Evolutionary conservation across 2,888 invertebrate genomes (phyloP).

Genomic region (Galerucella calmariensis): DNA sequence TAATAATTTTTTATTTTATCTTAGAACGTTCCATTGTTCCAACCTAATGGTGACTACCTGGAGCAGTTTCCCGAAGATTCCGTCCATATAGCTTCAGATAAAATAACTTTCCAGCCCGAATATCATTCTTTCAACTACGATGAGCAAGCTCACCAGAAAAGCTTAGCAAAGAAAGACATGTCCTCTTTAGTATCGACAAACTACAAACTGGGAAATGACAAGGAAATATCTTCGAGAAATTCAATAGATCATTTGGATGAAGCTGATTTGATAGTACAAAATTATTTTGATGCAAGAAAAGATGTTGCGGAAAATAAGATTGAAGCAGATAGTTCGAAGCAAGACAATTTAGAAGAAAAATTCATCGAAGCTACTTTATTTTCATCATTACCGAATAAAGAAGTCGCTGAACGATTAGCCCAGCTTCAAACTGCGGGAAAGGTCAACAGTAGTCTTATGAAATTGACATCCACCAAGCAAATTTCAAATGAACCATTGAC

Average conservation of each 20-base stretch:
- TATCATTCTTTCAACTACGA: constrained; percentile 66
- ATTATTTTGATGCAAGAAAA: constrained; percentile 53
- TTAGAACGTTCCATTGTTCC: constrained; percentile 54
- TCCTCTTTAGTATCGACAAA: constrained; percentile 52
- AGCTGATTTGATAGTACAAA: constrained; percentile 52
- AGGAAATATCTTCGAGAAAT: constrained; percentile 32
- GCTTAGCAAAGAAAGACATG: constrained; percentile 40
- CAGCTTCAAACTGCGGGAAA: constrained; percentile 71
- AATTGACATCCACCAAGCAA: constrained; percentile 58
- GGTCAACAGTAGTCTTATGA: constrained; percentile 62
- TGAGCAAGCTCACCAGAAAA: constrained; percentile 59
- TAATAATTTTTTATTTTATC: background rate
- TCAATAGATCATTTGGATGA: constrained; percentile 34
- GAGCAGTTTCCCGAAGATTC: constrained; percentile 52
- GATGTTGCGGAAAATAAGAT: constrained; percentile 49
- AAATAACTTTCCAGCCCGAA: constrained; percentile 63
- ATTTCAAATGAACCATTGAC: constrained; percentile 67
- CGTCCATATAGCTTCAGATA: constrained; percentile 56
- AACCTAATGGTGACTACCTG: constrained; percentile 62
- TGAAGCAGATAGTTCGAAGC: constrained; percentile 50
- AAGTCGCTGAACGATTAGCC: constrained; percentile 72
- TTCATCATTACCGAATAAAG: constrained; percentile 72
- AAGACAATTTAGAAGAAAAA: constrained; percentile 51
- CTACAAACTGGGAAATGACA: constrained; percentile 48
- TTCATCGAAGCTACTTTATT: constrained; percentile 66